A percentile compares a stretch with the other conserved stretches of the same genome.
These are phyloP conservation scores for Hyperoplus lanceolatus DNA, from an alignment of 2,797 vertebrate species.

Conservation along the genomic window DNA sequence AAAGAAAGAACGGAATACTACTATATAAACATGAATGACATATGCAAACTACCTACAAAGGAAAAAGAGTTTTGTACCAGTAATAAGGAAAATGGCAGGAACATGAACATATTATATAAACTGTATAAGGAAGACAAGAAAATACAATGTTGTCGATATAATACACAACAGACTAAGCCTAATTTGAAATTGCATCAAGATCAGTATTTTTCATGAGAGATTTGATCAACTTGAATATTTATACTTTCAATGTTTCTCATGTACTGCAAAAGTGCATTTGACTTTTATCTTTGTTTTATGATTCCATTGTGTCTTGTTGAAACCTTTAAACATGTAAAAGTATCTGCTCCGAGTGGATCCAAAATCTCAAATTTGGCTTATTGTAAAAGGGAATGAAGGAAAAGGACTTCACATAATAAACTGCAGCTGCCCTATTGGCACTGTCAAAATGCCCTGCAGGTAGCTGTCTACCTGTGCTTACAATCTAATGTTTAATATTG, in stretches of 20 bases:
- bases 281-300: slow-evolving; percentile 1
- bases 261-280: background rate
- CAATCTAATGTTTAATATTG: slow-evolving; percentile 9
- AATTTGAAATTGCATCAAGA: background rate
- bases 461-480: too few species aligned
- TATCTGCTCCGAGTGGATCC: background rate
- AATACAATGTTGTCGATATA: background rate
- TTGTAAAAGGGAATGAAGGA: background rate
- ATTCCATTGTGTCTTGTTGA: slow-evolving; percentile 15
- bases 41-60: background rate
- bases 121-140: background rate
- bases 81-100: background rate
- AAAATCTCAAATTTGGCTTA: background rate
- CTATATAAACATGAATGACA: background rate
- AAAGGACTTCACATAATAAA: background rate
- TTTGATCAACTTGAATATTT: slow-evolving; percentile 10
- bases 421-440: too few species aligned
- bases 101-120: background rate
- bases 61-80: background rate
- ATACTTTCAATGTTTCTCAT: slow-evolving; percentile 2
- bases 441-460: too few species aligned
- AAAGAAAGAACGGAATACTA: slow-evolving; percentile 1
- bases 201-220: background rate
- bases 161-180: background rate
- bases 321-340: slow-evolving; percentile 5